A percentile compares a stretch with the other conserved stretches of the same genome.
These are phyloP conservation scores for Ceryle rudis DNA, from an alignment of 2,797 vertebrate species.

Conservation along the genomic window DNA sequence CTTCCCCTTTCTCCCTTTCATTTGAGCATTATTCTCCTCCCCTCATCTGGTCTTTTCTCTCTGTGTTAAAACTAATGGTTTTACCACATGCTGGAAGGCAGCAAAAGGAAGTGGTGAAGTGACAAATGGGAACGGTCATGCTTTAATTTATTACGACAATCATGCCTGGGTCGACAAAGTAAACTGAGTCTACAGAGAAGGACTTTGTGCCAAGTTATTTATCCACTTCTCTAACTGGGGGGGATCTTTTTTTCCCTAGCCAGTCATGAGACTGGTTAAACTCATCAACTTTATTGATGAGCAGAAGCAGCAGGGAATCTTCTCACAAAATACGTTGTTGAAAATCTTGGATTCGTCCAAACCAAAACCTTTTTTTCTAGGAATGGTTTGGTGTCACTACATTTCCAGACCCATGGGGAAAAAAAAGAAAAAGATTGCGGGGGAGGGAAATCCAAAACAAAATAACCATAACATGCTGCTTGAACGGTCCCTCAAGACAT, in stretches of 20 bases:
- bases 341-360: conserved; percentile 11
- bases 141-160: conserved; percentile 71
- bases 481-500: background rate
- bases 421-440: background rate
- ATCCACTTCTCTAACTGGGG: conserved; percentile 49
- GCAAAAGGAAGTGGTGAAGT: conserved; percentile 71
- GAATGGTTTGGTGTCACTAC: conserved; percentile 4
- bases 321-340: conserved; percentile 44
- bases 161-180: conserved; percentile 47
- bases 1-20: background rate
- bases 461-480: conserved; percentile 17
- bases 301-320: conserved; percentile 52
- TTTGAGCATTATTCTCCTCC: background rate
- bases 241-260: conserved; percentile 32
- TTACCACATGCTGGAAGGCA: conserved; percentile 67
- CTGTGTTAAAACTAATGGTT: conserved; percentile 31
- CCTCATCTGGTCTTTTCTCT: conserved; percentile 5
- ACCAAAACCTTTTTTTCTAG: background rate
- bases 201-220: conserved; percentile 68
- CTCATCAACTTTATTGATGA: conserved; percentile 62
- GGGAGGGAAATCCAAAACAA: background rate
- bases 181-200: conserved; percentile 69
- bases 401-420: background rate
- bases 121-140: conserved; percentile 67
- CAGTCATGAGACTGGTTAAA: conserved; percentile 46